phyloP scores from a whole-genome alignment of 2,888 invertebrate genomes.

The Limulus polyphemus region DNA sequence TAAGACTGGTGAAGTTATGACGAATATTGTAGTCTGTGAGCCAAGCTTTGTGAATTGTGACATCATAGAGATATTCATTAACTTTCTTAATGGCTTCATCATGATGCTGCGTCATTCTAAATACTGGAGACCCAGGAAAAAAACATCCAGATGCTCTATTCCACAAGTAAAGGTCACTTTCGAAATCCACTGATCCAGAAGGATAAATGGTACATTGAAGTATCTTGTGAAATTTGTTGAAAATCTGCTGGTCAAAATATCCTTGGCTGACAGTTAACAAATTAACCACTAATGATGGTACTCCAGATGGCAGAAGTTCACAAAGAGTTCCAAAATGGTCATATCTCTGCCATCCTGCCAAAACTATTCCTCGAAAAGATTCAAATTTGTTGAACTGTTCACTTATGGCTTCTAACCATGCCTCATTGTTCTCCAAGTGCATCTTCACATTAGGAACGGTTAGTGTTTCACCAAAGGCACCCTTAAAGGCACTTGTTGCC shows the following conservation, averaged over 20 bases:
- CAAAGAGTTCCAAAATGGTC: slow-evolving; percentile 34
- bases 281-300: slow-evolving; percentile 32
- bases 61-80: slow-evolving; percentile 26
- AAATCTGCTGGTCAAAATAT: slow-evolving; percentile 18
- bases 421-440: slow-evolving; percentile 55
- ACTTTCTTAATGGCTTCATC: slow-evolving; percentile 24
- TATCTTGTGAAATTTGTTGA: slow-evolving; percentile 24
- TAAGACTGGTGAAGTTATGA: slow-evolving; percentile 26
- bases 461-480: slow-evolving; percentile 57
- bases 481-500: slow-evolving; percentile 63
- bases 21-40: slow-evolving; percentile 28
- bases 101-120: slow-evolving; percentile 28
- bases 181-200: slow-evolving; percentile 36
- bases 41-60: slow-evolving; percentile 29
- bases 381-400: slow-evolving; percentile 26
- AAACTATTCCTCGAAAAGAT: slow-evolving; percentile 30
- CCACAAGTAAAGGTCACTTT: slow-evolving; percentile 49
- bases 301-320: slow-evolving; percentile 32
- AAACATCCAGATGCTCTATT: slow-evolving; percentile 49
- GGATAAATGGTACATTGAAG: slow-evolving; percentile 22
- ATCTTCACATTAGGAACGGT: slow-evolving; percentile 52
- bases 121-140: slow-evolving; percentile 51
- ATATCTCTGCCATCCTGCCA: slow-evolving; percentile 34
- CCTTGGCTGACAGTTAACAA: slow-evolving; percentile 41
- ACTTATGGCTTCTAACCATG: slow-evolving; percentile 48